Percentiles rank a stretch among this genome's conserved stretches.
These are phyloP conservation scores for Ramphastos sulfuratus DNA, from an alignment of 2,113 vertebrate species.

Conservation along the genomic window DNA sequence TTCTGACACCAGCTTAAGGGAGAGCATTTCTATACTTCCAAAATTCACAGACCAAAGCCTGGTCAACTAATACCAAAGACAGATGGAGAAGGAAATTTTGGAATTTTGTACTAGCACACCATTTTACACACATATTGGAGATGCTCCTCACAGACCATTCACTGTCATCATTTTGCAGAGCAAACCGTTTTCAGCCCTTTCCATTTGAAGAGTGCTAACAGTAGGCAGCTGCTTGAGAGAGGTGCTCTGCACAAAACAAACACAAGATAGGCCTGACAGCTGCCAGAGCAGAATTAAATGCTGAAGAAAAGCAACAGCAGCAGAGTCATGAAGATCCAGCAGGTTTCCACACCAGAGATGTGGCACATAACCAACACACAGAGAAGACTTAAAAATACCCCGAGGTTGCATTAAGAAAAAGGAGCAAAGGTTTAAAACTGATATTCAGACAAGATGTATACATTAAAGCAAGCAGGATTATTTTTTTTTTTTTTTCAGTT, in stretches of 20 bases:
- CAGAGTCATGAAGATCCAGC: not conserved
- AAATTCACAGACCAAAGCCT: not conserved
- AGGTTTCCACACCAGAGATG: not conserved
- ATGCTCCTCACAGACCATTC: not conserved
- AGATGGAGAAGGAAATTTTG: not conserved
- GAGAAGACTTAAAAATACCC: not conserved
- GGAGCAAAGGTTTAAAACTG: not conserved
- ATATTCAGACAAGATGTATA: not conserved
- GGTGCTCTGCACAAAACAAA: conserved; percentile 16
- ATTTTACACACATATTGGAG: not conserved
- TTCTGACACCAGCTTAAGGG: not conserved
- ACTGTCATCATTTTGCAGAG: not conserved
- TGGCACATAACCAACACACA: not conserved
- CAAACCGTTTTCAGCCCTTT: not conserved
- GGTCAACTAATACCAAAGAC: not conserved
- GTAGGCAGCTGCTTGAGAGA: conserved; percentile 16
- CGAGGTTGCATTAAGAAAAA: not conserved
- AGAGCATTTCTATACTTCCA: not conserved
- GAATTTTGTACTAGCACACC: not conserved
- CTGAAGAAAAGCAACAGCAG: not conserved
- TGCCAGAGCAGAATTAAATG: not conserved
- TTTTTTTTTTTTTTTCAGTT: not conserved
- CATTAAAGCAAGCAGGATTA: not conserved
- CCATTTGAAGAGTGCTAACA: not conserved
- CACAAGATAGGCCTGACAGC: not conserved